phyloP scores from a whole-genome alignment of 1,140 invertebrate genomes.

The Hermetia illucens region DNA sequence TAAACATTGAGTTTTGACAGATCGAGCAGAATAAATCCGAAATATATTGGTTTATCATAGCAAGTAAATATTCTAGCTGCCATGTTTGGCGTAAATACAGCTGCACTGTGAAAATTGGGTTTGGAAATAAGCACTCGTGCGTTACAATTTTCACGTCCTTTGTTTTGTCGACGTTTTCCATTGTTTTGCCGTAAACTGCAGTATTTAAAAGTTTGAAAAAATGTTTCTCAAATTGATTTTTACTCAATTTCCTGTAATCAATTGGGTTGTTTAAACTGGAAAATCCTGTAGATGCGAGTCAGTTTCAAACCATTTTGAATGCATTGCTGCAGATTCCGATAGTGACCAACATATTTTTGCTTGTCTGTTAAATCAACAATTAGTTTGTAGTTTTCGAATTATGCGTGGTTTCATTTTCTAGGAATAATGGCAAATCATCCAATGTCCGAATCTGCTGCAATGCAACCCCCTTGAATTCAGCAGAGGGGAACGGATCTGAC shows the following conservation, averaged over 20 bases:
- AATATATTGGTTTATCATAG: conserved; percentile 17
- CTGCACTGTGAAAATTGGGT: conserved; percentile 15
- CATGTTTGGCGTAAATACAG: conserved; percentile 16
- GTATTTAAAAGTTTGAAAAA: conserved; percentile 34
- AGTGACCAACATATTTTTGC: conserved; percentile 30
- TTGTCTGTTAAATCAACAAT: conserved; percentile 20
- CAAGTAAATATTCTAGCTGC: conserved; percentile 7
- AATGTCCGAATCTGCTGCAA: conserved; percentile 15
- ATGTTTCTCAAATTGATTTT: conserved; percentile 30
- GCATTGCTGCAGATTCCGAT: conserved; percentile 23
- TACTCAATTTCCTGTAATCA: conserved; percentile 20
- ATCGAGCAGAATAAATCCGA: conserved; percentile 13
- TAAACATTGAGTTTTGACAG: conserved; percentile 14
- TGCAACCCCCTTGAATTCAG: conserved; percentile 21
- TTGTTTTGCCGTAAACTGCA: conserved; percentile 31
- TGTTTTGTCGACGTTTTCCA: conserved; percentile 29
- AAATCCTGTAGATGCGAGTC: conserved; percentile 27
- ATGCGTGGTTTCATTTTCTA: conserved; percentile 14
- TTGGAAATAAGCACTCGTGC: conserved; percentile 17
- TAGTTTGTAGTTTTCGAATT: conserved; percentile 16
- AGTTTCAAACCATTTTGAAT: conserved; percentile 23
- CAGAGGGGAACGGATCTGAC: conserved; percentile 13
- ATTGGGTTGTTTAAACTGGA: conserved; percentile 25
- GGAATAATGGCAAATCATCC: conserved; percentile 31
- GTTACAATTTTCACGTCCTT: conserved; percentile 22